These are phyloP conservation scores for Neolamprologus tretocephalus DNA, from an alignment of 2,113 vertebrate genomes.

Conservation along the genomic window DNA sequence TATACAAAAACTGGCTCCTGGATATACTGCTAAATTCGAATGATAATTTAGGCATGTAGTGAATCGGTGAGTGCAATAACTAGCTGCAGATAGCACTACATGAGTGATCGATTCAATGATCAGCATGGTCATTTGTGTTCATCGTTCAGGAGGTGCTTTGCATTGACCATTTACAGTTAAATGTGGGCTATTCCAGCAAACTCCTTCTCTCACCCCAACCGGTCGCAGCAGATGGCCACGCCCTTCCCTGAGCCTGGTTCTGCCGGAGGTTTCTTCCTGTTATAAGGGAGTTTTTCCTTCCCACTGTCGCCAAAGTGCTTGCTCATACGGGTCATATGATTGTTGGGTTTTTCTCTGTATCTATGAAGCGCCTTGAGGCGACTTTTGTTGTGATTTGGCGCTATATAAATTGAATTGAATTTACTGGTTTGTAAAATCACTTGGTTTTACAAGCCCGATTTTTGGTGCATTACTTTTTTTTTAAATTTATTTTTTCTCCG, in stretches of 20 bases:
- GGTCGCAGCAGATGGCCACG: too few species aligned
- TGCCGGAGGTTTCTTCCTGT: too few species aligned
- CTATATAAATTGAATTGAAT: background rate
- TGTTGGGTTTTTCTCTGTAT: too few species aligned
- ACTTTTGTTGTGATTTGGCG: too few species aligned
- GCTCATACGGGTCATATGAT: too few species aligned
- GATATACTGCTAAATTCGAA: background rate
- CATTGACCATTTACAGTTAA: background rate
- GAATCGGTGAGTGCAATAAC: rapidly evolving
- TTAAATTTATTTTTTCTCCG: rapidly evolving
- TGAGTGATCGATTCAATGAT: rapidly evolving
- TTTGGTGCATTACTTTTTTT: background rate
- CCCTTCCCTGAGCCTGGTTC: too few species aligned
- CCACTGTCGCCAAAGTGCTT: too few species aligned
- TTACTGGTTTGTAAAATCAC: background rate
- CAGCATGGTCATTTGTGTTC: background rate
- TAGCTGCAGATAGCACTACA: background rate
- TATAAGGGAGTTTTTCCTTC: too few species aligned
- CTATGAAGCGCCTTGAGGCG: too few species aligned
- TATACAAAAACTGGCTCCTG: background rate
- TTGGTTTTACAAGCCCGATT: rapidly evolving
- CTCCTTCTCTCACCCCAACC: too few species aligned
- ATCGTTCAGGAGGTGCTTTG: background rate
- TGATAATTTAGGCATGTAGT: background rate
- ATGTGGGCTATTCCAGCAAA: background rate